phyloP scores from a whole-genome alignment of 2,888 invertebrate genomes.

The Amorpha juglandis region DNA sequence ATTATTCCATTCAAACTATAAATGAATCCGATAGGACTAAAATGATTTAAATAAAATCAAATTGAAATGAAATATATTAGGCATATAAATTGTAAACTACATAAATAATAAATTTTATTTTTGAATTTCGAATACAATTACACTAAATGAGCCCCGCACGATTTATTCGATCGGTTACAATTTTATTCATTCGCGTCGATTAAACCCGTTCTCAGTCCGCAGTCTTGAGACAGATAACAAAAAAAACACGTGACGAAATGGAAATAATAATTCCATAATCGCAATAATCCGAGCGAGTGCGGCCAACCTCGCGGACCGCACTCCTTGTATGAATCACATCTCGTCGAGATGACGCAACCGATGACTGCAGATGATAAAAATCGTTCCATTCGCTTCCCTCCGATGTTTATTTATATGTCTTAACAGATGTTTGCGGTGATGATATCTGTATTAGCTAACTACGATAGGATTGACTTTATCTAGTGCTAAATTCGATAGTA shows the following conservation, averaged over 20 bases:
- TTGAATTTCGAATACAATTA: not conserved
- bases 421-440: constrained; percentile 17
- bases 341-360: constrained; percentile 28
- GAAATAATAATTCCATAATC: constrained; percentile 18
- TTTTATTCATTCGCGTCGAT: not conserved
- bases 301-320: constrained; percentile 6
- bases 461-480: not conserved
- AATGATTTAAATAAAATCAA: not conserved
- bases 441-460: not conserved
- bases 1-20: not conserved
- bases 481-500: not conserved
- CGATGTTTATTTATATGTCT: constrained; percentile 24
- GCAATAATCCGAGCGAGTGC: not conserved
- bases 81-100: not conserved
- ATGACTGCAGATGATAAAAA: constrained; percentile 27
- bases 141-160: not conserved
- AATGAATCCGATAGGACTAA: not conserved
- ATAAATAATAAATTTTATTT: too few species aligned
- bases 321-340: constrained; percentile 29
- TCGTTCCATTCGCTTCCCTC: constrained; percentile 22
- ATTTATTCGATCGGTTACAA: not conserved
- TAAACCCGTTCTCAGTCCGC: not conserved
- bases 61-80: too few species aligned
- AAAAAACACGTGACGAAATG: constrained; percentile 14
- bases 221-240: constrained; percentile 6